These are phyloP conservation scores for Cranoglanis bouderius DNA, from an alignment of 2,113 vertebrate genomes.

Conservation along the genomic window DNA sequence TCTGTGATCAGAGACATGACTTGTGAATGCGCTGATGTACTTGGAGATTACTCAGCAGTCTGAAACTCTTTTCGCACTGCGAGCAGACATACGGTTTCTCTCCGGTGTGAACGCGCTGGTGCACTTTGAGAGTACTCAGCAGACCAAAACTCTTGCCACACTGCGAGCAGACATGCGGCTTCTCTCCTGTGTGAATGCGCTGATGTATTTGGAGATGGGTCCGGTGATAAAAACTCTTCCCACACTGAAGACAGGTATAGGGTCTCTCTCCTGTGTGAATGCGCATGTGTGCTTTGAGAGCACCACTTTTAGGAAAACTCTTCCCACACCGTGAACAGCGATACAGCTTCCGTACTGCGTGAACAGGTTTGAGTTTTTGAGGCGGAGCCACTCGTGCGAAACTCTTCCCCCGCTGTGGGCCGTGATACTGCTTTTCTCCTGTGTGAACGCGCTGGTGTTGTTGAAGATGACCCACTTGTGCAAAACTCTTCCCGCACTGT, in stretches of 20 bases:
- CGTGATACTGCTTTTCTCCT: not conserved
- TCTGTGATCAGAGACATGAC: too few species aligned
- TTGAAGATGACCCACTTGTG: slow-evolving; percentile 14
- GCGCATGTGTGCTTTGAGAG: not conserved
- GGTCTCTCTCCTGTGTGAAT: not conserved
- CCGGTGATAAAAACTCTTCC: not conserved
- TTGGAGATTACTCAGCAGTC: not conserved
- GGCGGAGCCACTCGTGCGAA: not conserved
- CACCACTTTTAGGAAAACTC: not conserved
- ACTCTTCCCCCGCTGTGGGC: too few species aligned
- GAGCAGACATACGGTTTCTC: not conserved
- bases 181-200: slow-evolving; percentile 5
- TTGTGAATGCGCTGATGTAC: not conserved
- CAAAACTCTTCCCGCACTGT: not conserved
- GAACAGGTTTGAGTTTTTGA: not conserved
- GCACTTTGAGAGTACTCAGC: not conserved
- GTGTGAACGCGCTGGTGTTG: slow-evolving; percentile 8
- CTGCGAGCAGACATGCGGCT: not conserved
- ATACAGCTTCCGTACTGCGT: not conserved
- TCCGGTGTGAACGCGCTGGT: not conserved
- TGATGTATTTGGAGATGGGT: slow-evolving; percentile 9
- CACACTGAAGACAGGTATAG: not conserved
- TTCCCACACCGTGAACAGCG: not conserved
- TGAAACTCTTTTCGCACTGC: not conserved
- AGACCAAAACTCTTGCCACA: slow-evolving; percentile 9